Conservation (phyloP, 2,113 vertebrate genomes). For the Engraulis encrasicolus region DNA sequence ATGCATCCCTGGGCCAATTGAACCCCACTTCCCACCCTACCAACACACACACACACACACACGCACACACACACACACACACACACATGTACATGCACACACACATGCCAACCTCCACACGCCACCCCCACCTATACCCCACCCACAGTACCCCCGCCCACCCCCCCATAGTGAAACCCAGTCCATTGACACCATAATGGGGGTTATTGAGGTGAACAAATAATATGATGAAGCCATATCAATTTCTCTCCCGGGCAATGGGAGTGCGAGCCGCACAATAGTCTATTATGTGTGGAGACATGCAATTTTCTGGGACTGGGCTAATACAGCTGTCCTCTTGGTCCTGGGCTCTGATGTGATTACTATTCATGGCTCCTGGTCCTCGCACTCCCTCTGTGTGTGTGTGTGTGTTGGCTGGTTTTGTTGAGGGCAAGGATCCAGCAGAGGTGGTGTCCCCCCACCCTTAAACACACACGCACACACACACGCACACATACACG, state of each 20-base stretch:
- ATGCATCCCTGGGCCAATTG: neutral
- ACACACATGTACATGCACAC: too few relatives aligned
- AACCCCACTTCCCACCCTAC: too few relatives aligned
- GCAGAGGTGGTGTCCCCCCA: neutral
- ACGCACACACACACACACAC: too few relatives aligned
- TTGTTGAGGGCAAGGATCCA: neutral
- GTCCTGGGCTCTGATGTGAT: neutral
- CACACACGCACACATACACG: too few relatives aligned
- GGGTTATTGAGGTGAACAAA: slow-evolving; percentile 7
- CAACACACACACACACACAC: too few relatives aligned
- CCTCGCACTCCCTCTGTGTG: neutral
- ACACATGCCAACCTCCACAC: too few relatives aligned
- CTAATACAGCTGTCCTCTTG: slow-evolving; percentile 11
- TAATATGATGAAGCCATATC: slow-evolving; percentile 7
- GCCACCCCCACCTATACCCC: too few relatives aligned
- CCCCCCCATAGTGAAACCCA: neutral
- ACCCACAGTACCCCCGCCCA: too few relatives aligned
- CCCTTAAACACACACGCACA: too few relatives aligned
- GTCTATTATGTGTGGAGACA: slow-evolving; percentile 12
- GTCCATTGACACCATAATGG: neutral
- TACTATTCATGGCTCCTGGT: neutral
- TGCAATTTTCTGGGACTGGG: neutral
- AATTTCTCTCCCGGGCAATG: neutral
- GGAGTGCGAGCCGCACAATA: neutral
- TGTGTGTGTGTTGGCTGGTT: neutral